These are phyloP conservation scores for Parambassis ranga DNA, from an alignment of 2,797 vertebrate species.

Conservation along the genomic window DNA sequence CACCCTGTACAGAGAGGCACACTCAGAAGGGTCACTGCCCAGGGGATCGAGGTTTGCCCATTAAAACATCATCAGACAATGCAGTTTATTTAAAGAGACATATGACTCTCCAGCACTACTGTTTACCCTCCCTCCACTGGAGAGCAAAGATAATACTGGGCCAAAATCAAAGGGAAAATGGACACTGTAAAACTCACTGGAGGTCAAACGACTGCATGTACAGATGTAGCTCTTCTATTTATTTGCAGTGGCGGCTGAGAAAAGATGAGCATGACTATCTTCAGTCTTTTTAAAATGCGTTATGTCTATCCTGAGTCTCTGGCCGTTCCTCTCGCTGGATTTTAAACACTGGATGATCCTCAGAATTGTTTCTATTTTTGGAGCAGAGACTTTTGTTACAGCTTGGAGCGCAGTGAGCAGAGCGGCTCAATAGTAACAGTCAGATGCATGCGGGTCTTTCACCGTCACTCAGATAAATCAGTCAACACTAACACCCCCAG, in stretches of 20 bases:
- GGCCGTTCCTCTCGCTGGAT: conserved; percentile 14
- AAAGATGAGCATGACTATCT: conserved; percentile 25
- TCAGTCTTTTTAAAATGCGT: conserved; percentile 19
- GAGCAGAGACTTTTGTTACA: background rate
- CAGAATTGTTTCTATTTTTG: conserved; percentile 7
- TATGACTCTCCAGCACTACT: conserved; percentile 62
- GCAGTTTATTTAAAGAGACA: conserved; percentile 74
- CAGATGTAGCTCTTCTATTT: conserved; percentile 42
- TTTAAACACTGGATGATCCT: background rate
- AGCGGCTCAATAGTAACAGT: background rate
- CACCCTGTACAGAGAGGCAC: conserved; percentile 30
- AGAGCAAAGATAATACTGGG: conserved; percentile 60
- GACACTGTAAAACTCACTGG: conserved; percentile 51
- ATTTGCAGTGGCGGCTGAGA: conserved; percentile 33
- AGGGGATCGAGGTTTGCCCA: conserved; percentile 64
- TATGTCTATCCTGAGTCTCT: conserved; percentile 8
- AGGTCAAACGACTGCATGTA: conserved; percentile 54
- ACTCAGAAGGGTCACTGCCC: conserved; percentile 60
- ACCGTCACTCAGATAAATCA: conserved; percentile 39
- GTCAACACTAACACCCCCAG: conserved; percentile 26
- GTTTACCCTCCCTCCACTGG: conserved; percentile 59
- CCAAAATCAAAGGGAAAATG: conserved; percentile 55
- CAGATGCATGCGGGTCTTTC: conserved; percentile 5
- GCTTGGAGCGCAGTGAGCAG: background rate
- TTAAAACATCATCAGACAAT: conserved; percentile 76